These are phyloP conservation scores for Drosophila buzzatii DNA, from an alignment of 2,888 invertebrate species.

Conservation along the genomic window DNA sequence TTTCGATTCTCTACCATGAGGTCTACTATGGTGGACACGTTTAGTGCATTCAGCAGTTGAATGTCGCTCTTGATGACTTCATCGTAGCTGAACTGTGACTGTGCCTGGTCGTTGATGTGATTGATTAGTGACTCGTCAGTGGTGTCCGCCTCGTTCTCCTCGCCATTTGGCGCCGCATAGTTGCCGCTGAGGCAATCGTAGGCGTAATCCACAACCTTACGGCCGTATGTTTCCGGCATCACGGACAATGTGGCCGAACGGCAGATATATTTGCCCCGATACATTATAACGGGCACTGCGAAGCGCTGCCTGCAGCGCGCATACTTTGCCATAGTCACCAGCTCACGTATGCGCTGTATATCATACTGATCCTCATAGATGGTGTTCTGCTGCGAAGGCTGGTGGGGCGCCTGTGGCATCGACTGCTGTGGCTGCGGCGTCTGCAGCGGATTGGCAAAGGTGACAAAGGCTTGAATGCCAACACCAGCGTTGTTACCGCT, in stretches of 20 bases:
- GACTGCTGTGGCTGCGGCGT: conserved; percentile 38
- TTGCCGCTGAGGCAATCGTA: conserved; percentile 81
- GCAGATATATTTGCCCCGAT: conserved; percentile 90
- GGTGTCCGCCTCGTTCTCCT: conserved; percentile 80
- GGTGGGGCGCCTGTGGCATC: conserved; percentile 37
- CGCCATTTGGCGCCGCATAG: conserved; percentile 67
- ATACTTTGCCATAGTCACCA: conserved; percentile 89
- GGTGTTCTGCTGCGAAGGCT: conserved; percentile 82
- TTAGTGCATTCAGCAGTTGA: conserved; percentile 89
- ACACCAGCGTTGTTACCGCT: conserved; percentile 19
- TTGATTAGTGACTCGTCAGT: conserved; percentile 81
- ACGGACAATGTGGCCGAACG: conserved; percentile 91
- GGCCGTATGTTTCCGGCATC: conserved; percentile 90
- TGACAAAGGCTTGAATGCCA: conserved; percentile 80
- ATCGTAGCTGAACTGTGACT: conserved; percentile 81
- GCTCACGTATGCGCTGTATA: conserved; percentile 87
- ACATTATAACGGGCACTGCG: conserved; percentile 91
- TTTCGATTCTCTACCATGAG: conserved; percentile 94
- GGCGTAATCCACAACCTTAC: conserved; percentile 87
- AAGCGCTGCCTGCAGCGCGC: conserved; percentile 92
- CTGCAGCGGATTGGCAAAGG: conserved; percentile 74
- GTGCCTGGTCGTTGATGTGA: conserved; percentile 68
- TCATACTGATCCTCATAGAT: conserved; percentile 88
- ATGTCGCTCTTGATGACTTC: conserved; percentile 87
- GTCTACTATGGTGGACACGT: conserved; percentile 91